These are phyloP conservation scores for Mus spicilegus DNA, from an alignment of 2,113 vertebrate genomes.

Conservation along the genomic window DNA sequence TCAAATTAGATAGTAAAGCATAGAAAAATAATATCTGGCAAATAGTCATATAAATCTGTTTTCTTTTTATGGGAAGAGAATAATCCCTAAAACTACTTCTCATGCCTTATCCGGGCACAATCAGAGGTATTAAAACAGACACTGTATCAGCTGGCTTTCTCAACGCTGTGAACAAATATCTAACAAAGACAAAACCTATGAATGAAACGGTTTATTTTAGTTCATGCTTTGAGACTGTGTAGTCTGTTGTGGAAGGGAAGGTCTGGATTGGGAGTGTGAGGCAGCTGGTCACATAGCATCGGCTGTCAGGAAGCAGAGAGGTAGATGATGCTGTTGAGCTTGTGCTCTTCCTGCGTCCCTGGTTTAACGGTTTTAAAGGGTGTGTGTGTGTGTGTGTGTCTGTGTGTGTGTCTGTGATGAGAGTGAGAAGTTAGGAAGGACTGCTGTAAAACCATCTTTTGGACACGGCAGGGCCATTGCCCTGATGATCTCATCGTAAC, in stretches of 20 bases:
- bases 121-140: not conserved
- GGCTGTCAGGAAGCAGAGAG: not conserved
- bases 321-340: not conserved
- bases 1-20: not conserved
- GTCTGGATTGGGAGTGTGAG: not conserved
- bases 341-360: not conserved
- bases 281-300: not conserved
- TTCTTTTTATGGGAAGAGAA: not conserved
- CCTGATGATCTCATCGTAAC: not conserved
- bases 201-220: not conserved
- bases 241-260: not conserved
- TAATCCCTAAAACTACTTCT: not conserved
- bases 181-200: not conserved
- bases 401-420: not conserved
- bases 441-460: not conserved
- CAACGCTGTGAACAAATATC: not conserved
- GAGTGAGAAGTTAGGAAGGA: not conserved
- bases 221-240: not conserved
- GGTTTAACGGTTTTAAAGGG: not conserved
- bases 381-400: not conserved
- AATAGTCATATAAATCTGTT: conserved; percentile 12
- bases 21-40: conserved; percentile 25
- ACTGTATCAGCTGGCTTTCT: not conserved
- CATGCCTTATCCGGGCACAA: not conserved
- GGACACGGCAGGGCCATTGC: not conserved